Percentiles rank a stretch among this genome's conserved stretches.
phyloP scores from a whole-genome alignment of 2,888 invertebrate genomes.

The Drosophila kuntzei region DNA sequence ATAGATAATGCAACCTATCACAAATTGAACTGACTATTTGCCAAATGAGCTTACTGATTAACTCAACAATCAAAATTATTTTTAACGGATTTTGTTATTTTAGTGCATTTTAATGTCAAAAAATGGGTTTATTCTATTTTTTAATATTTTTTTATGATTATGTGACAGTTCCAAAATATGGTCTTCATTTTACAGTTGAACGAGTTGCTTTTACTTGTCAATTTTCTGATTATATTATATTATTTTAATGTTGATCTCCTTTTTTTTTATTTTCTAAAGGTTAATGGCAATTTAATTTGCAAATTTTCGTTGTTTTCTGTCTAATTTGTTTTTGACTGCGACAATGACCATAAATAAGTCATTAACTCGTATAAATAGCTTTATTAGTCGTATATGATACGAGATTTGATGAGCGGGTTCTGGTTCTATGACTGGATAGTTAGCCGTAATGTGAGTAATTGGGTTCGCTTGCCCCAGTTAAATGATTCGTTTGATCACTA shows the following conservation, averaged over 20 bases:
- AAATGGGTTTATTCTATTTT: not conserved
- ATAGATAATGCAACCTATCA: not conserved
- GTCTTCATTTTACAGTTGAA: constrained; percentile 23
- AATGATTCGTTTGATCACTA: constrained; percentile 1
- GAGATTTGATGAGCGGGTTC: constrained; percentile 23
- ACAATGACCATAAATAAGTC: constrained; percentile 71
- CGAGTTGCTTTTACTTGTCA: constrained; percentile 13
- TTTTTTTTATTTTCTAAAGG: constrained; percentile 32
- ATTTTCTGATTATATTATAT: constrained; percentile 25
- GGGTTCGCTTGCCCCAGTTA: constrained; percentile 22
- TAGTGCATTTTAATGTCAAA: constrained; percentile 44
- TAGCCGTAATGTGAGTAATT: constrained; percentile 26
- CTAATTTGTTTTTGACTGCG: constrained; percentile 45
- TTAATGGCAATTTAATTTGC: constrained; percentile 75
- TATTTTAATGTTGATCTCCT: constrained; percentile 5
- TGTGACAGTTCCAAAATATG: constrained; percentile 13
- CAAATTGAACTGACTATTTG: not conserved
- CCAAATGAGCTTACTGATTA: constrained; percentile 6
- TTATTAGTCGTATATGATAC: constrained; percentile 70
- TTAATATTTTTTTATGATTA: not conserved
- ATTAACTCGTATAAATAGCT: constrained; percentile 74
- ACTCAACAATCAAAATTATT: constrained; percentile 5
- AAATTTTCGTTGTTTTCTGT: constrained; percentile 46
- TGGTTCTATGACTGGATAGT: constrained; percentile 22
- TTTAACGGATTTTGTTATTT: constrained; percentile 28